Evolutionary conservation across 2,888 invertebrate genomes (phyloP), one percentile per base, ranked within the genome.

Genomic region (Epinotia demarniana): DNA sequence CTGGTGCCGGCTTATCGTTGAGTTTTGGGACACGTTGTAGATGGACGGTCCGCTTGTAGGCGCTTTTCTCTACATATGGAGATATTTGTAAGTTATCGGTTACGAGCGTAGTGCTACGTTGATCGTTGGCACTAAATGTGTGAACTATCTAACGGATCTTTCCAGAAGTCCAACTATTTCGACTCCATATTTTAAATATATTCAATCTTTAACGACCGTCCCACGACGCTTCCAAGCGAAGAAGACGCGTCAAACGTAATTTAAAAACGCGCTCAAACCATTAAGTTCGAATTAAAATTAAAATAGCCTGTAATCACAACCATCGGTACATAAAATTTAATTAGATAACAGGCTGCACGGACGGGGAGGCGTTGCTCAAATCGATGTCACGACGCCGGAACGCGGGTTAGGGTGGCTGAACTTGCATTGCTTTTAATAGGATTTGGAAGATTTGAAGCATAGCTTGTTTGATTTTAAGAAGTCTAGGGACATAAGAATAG

Each of bases 381-480:
- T 78, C 73, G 77, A 78, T 79, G 79, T 79, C 79, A 79, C 79
- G 79, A 79, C 78, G 60, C 49, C 23, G 43, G 12, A n/a, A 27
- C 46, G 43, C 0, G 46, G 16, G 18, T 73, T 60, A 73, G 68
- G 73, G 55, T 27, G 57, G 23, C 33, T 68, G 64, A 64, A 75
- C 39, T 39, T 39, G 39, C 23, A n/a, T 11, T 27, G 66, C 5
- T 27, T 33, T 33, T 33, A 33, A 33, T 33, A 33, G 33, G 6
- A 8, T 33, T 33, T 33, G 33, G 6, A 33, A 33, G 33, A 33
- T 8, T 33, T 33, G 33, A 33, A 8, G 8, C 6, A 33, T 33
- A 33, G 33, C 33, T 33, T 8, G 8, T 33, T 33, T 33, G 33
- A 33, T 6, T 33, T 33, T 33, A 33, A 33, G 33, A 8, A 33